Percentiles rank a stretch among this genome's conserved stretches.
These are phyloP conservation scores for Chromis chromis DNA, from an alignment of 2,797 vertebrate species.

Conservation along the genomic window DNA sequence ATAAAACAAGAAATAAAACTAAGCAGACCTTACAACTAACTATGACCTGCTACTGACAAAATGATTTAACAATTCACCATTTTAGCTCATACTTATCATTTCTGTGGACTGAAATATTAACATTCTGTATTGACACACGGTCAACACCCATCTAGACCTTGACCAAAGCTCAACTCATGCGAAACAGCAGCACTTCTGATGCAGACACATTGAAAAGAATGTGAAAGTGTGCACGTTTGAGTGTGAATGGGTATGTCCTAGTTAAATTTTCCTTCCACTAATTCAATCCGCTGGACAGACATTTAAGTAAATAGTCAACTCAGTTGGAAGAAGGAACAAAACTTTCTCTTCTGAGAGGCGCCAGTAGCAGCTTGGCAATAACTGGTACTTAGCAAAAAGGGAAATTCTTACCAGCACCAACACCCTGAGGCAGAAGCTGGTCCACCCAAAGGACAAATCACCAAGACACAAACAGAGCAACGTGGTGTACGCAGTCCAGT, in stretches of 20 bases:
- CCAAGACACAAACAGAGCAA: no score
- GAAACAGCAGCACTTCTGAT: constrained; percentile 15
- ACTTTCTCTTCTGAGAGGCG: constrained; percentile 8
- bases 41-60: no score
- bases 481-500: no score
- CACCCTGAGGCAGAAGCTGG: no score
- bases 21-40: no score
- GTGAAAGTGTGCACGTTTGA: not conserved
- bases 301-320: constrained; percentile 15
- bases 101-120: not conserved
- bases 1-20: no score
- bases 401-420: not conserved
- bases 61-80: not conserved
- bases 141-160: constrained; percentile 12
- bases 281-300: constrained; percentile 39
- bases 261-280: constrained; percentile 19
- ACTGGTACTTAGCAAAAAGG: constrained; percentile 4
- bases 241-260: constrained; percentile 5
- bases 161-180: constrained; percentile 28
- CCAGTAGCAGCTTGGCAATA: not conserved
- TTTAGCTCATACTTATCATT: not conserved
- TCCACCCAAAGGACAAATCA: no score
- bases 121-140: not conserved
- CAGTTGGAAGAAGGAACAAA: constrained; percentile 18
- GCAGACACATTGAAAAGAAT: not conserved